phyloP scores from a whole-genome alignment of 2,888 invertebrate genomes.

The Coelopa pilipes region DNA sequence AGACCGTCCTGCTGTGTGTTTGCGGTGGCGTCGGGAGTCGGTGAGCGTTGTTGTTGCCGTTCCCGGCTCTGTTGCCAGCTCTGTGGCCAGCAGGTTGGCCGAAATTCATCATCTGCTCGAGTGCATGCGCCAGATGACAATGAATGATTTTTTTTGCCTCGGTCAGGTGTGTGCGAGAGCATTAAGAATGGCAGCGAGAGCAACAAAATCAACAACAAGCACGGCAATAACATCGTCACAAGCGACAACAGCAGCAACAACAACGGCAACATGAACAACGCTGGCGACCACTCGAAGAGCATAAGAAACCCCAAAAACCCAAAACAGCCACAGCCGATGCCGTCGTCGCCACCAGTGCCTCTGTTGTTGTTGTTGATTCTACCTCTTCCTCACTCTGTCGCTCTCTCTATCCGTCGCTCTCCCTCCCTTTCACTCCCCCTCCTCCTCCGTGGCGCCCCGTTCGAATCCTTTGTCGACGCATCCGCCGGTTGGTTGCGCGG shows the following conservation, averaged over 20 bases:
- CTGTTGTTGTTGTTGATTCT: neutral
- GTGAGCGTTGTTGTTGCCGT: constrained; percentile 36
- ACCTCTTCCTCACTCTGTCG: neutral
- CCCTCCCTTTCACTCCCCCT: too few relatives aligned
- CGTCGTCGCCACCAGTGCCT: constrained; percentile 1
- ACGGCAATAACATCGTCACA: too few relatives aligned
- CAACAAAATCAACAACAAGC: constrained; percentile 30
- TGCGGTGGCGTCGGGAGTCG: constrained; percentile 30
- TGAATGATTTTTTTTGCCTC: constrained; percentile 6
- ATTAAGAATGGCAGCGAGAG: neutral
- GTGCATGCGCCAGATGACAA: constrained; percentile 34
- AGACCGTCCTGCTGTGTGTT: neutral
- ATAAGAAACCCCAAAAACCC: neutral
- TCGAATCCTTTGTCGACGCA: too few relatives aligned
- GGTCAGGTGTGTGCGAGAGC: too few relatives aligned
- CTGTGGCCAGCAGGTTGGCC: constrained; percentile 4
- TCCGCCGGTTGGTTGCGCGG: too few relatives aligned
- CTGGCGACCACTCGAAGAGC: too few relatives aligned
- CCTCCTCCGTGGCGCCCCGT: too few relatives aligned
- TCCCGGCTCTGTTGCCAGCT: neutral
- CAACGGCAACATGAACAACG: constrained; percentile 24
- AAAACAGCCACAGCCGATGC: constrained; percentile 5
- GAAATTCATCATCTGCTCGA: constrained; percentile 37
- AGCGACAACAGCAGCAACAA: constrained; percentile 28
- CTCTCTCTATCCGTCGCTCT: neutral